Conservation (phyloP, 2,113 vertebrate genomes). For the Lethenteron reissneri region DNA sequence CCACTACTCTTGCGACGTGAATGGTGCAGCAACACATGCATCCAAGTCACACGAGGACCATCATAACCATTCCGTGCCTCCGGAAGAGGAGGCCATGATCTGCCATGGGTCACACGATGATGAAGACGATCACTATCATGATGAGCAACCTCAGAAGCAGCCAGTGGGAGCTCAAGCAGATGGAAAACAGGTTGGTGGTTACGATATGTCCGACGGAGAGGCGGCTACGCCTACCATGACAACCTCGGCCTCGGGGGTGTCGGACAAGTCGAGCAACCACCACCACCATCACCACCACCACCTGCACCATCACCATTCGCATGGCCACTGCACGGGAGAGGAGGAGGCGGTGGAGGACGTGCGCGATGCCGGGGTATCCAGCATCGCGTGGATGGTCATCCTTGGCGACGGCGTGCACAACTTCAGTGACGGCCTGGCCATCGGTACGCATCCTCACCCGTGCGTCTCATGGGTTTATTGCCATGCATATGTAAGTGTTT, state of each 20-base stretch:
- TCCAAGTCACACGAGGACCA: too few relatives aligned
- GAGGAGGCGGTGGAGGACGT: constrained; percentile 64
- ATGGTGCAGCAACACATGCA: too few relatives aligned
- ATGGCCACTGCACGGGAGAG: constrained; percentile 51
- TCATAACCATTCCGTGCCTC: constrained; percentile 17
- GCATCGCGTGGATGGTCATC: constrained; percentile 99
- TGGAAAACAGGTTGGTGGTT: too few relatives aligned
- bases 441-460: constrained; percentile 34
- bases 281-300: constrained; percentile 17
- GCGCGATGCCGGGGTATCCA: constrained; percentile 78
- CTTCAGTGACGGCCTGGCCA: constrained; percentile 89
- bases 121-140: constrained; percentile 20
- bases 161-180: too few relatives aligned
- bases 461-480: background rate
- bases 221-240: too few relatives aligned
- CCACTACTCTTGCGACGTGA: too few relatives aligned
- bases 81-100: constrained; percentile 25
- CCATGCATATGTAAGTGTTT: background rate
- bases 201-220: too few relatives aligned
- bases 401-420: constrained; percentile 99
- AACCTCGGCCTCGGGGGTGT: too few relatives aligned
- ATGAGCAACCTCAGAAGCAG: constrained; percentile 21
- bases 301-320: constrained; percentile 53
- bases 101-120: constrained; percentile 18
- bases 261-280: constrained; percentile 30